Base-by-base conservation (phyloP, 2,113 vertebrate genomes). In the Alectura lathami region DNA sequence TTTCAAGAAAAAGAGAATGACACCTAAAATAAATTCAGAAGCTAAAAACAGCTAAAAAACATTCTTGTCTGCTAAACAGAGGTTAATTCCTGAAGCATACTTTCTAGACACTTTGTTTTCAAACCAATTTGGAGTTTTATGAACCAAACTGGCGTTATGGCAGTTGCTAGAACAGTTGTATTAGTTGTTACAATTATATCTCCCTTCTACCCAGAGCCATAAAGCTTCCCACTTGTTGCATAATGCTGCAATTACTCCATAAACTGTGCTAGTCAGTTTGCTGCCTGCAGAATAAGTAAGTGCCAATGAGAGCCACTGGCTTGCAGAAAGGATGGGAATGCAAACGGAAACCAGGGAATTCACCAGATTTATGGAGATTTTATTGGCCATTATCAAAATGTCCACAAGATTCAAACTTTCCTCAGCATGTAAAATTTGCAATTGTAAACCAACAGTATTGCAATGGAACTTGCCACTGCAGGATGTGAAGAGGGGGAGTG, bases 161-260 rank as follows among this genome's bases (percentile, higher is more conserved):
- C 68, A 23, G 69, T 75, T 93, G 59, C 89, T 96, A 91, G 51
- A 93, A 60, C 72, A 83, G 83, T 86, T 93, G 59, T 36, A 43
- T 72, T 85, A 85, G 79, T 89, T 90, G 60, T 63, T 91, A 81
- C 50, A 86, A 89, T 85, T 83, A 38, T 62, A 63, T 81, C 79
- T 88, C 85, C 72, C 57, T 68, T 94, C 68, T 81, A 86, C 47
- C n/a, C 38, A 59, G 89, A 88, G 68, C 79, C 30, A 70, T 93
- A 94, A 95, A 91, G 78, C 51, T 88, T 86, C 24, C 59, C 72
- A 94, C 72, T 80, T 95, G 87, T 94, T 95, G 94, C 87, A 30
- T 85, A 90, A 93, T 26, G 21, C 50, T 86, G 85, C 95, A 89
- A 77, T 81, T 94, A 89, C 79, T 76, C 78, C 72, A 77, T 88